Evolutionary conservation across 2,113 vertebrate genomes (phyloP).

Genomic region (Leptodactylus fuscus): DNA sequence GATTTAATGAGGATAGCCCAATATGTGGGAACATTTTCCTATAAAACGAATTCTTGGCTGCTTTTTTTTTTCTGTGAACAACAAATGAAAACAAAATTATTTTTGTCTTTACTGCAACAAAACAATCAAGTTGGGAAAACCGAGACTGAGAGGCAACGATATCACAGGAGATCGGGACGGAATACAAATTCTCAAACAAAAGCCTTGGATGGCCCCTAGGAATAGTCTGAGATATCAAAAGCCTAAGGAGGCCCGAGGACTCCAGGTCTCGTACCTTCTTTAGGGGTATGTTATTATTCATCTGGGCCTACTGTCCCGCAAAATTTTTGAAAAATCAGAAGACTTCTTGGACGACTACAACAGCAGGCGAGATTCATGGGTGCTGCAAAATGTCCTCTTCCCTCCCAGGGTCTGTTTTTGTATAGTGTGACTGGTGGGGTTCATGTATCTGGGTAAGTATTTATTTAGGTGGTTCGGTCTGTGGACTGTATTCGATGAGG

Average conservation of each 20-base stretch:
- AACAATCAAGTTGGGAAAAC: conserved; percentile 38
- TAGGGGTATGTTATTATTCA: not conserved
- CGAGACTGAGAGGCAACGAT: not conserved
- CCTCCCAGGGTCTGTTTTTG: no score
- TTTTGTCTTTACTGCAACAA: not conserved
- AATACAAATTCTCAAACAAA: not conserved
- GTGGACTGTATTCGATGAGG: not conserved
- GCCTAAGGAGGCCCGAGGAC: not conserved
- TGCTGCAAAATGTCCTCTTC: no score
- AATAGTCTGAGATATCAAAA: not conserved
- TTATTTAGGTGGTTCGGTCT: not conserved
- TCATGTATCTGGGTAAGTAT: no score
- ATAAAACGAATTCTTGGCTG: not conserved
- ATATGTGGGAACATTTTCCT: conserved; percentile 33
- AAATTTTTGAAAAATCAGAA: not conserved
- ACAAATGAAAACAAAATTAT: conserved; percentile 42
- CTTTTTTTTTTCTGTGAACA: not conserved
- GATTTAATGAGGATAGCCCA: conserved; percentile 39
- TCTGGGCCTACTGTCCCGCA: not conserved
- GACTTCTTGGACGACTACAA: not conserved
- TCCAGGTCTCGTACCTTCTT: not conserved
- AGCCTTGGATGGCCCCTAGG: not conserved
- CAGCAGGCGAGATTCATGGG: not conserved
- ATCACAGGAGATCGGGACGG: not conserved
- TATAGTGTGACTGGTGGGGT: no score